Evolutionary conservation across 2,113 vertebrate genomes (phyloP), one percentile per base, ranked within the genome.

Genomic region (Psephotus haematonotus): DNA sequence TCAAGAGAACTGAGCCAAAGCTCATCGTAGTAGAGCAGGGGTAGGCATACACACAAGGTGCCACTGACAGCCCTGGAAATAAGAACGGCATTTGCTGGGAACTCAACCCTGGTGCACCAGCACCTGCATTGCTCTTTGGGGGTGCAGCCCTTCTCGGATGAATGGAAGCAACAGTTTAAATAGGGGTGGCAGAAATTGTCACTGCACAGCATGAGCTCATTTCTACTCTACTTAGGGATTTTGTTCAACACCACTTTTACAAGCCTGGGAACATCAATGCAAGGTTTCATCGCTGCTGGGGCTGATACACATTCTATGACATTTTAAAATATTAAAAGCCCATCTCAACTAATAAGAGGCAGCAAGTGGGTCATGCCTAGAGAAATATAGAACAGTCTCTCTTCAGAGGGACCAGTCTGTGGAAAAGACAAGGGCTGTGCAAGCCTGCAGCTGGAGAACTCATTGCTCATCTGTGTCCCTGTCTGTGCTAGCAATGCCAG

Each of bases 391-490:
- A 68, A 50, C 55, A 14, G 75, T 4, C 9, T 11, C 29, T 62
- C 33, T 59, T 22, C 72, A 62, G 63, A 43, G 44, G 64, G 41
- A 89, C 8, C 17, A 8, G 52, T 4, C 4, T 0, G 10, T 41
- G 69, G 70, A 72, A 86, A 78, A 53, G 68, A 35, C 60, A 41
- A 69, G 46, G 39, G 63, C 39, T 72, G 39, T 43, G 52, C 49
- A 65, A 64, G 28, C 29, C 63, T 39, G 17, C 50, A 78, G 78
- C 12, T 82, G 91, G 43, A 65, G 63, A 15, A 4, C 1, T 11
- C 4, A 4, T 13, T 7, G 0, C 27, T 29, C 29, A 1, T 2
- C 67, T 53, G 50, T 2, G 4, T 3, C 67, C 4, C 0, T 12
- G 37, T 12, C 59, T 41, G 33, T 22, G 49, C 60, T 19, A 50